Base-by-base conservation (phyloP, 1,140 invertebrate species). In the Frieseomelitta varia region DNA sequence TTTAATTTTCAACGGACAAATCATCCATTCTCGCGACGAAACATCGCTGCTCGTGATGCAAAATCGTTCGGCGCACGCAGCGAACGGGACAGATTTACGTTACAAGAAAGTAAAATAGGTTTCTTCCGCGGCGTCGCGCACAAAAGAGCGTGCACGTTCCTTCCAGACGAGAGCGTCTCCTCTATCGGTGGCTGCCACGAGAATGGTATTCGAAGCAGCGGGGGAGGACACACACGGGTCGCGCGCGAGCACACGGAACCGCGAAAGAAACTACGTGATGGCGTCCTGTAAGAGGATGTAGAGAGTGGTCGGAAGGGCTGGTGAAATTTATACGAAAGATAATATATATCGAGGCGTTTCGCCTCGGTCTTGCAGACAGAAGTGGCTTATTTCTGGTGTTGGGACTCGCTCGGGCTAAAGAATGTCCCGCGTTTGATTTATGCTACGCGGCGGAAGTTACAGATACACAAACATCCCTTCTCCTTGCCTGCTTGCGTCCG, bases 371-470 rank as follows among this genome's bases (percentile, higher is more conserved):
- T 39, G 82, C 84, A 77, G 84, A 83, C 82, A 79, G 87, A 87
- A 92, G 83, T 89, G 89, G 85, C 85, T 89, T 91, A 91, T 92
- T 92, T 92, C 88, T 90, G 84, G 90, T 86, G 87, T 86, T 81
- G 85, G 84, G 84, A 55, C 34, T 71, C n/a, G 81, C 77, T n/a
- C 67, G 65, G 39, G 81, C 84, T 89, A 90, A 91, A 87, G 91
- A 87, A 92, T 90, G 90, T 91, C 86, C 85, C 83, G 81, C 81
- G 80, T 91, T 92, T 92, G 91, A 92, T 92, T 92, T 92, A 91
- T 88, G 73, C 69, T 51, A 17, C 34, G 76, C 65, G 84, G 55
- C 78, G 85, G 67, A 88, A 90, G 83, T 88, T 86, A 86, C 78
- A 86, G 88, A 90, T 89, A 87, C 88, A 81, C 88, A 85, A 89